phyloP scores from a whole-genome alignment of 2,797 vertebrate species.

The Poliocrania exsul region DNA sequence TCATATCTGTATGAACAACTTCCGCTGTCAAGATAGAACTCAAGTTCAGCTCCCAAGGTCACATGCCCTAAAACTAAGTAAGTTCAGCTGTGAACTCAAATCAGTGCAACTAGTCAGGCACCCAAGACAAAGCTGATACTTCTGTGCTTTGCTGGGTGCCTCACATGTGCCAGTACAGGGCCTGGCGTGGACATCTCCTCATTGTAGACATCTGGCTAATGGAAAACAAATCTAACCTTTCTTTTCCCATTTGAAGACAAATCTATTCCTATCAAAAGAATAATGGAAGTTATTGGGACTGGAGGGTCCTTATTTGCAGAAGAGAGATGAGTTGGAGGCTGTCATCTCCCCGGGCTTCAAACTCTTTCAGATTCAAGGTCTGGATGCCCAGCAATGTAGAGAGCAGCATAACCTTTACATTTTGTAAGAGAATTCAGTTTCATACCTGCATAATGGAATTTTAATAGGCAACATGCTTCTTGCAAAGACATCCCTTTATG shows the following conservation, averaged over 20 bases:
- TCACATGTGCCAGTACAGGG: not conserved
- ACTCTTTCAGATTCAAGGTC: not conserved
- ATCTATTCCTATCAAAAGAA: not conserved
- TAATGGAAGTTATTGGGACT: not conserved
- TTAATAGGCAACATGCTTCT: not conserved
- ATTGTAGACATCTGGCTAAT: not conserved
- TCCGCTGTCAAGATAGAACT: not conserved
- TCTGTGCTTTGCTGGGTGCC: not conserved
- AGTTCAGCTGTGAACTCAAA: not conserved
- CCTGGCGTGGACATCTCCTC: not conserved
- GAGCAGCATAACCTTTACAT: not conserved
- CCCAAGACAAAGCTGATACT: not conserved
- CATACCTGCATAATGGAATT: not conserved
- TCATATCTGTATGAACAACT: not conserved
- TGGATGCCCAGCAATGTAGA: not conserved
- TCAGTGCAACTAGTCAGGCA: not conserved
- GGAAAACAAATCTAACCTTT: not conserved
- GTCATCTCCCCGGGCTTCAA: not conserved
- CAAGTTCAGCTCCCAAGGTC: not conserved
- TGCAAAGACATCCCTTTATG: not conserved
- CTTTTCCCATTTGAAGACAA: not conserved
- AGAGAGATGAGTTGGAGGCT: not conserved
- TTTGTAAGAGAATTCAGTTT: not conserved
- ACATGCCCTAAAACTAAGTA: accelerated
- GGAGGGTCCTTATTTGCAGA: not conserved